Conservation (phyloP, 2,113 vertebrate species). For the Phycodurus eques region DNA sequence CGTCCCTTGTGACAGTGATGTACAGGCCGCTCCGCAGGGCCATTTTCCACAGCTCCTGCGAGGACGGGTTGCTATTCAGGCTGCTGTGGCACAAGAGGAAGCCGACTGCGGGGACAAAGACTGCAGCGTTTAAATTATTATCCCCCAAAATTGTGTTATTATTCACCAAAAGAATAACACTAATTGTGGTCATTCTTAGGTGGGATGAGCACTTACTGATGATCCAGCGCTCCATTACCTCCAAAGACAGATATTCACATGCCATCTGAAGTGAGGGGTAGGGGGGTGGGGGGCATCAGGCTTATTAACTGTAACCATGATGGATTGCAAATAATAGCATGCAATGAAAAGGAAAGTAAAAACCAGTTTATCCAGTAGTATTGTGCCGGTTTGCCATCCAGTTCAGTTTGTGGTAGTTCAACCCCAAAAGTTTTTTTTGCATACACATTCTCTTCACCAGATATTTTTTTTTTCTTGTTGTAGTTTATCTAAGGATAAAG, state of each 20-base stretch:
- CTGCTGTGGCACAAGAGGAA: slow-evolving; percentile 88
- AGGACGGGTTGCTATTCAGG: slow-evolving; percentile 72
- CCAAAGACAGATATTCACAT: slow-evolving; percentile 90
- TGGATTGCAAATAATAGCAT: neutral
- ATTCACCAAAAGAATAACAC: neutral
- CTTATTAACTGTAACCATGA: slow-evolving; percentile 11
- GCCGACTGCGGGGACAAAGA: slow-evolving; percentile 73
- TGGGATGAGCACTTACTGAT: slow-evolving; percentile 76
- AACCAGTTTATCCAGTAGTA: neutral
- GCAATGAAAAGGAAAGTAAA: neutral
- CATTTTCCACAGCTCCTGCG: slow-evolving; percentile 85
- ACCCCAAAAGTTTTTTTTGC: neutral
- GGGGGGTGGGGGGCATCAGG: slow-evolving; percentile 11
- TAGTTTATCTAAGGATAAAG: neutral
- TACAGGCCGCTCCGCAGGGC: slow-evolving; percentile 83
- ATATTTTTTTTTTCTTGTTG: neutral
- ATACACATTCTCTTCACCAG: neutral
- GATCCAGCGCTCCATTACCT: slow-evolving; percentile 93
- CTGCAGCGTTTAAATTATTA: neutral
- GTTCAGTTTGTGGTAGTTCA: neutral
- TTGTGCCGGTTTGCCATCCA: neutral
- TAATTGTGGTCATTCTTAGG: neutral
- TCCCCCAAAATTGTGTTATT: neutral
- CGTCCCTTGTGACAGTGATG: slow-evolving; percentile 84
- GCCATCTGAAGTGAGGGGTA: slow-evolving; percentile 74